Evolutionary conservation across 2,888 invertebrate species (phyloP).

Genomic region (Pherbina coryleti): DNA sequence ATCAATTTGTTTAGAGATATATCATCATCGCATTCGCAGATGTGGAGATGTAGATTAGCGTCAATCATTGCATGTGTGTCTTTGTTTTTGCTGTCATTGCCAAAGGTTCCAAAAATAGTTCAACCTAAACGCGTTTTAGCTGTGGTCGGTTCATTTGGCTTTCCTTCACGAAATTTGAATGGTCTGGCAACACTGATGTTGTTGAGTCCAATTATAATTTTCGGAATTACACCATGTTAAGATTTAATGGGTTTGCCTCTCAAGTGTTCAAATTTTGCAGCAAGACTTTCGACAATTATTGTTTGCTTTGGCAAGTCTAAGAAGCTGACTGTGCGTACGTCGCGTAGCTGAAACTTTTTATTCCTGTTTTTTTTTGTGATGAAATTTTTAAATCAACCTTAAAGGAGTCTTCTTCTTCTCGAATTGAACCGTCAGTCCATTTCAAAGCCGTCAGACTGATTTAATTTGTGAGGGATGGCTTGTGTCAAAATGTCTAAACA

Average conservation of each 20-base stretch:
- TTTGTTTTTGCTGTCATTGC: not conserved
- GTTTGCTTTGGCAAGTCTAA: not conserved
- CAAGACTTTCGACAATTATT: not conserved
- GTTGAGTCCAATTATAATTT: conserved; percentile 42
- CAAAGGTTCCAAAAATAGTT: conserved; percentile 36
- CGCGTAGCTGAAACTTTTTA: not conserved
- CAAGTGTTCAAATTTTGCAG: not conserved
- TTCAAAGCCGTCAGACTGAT: conserved; percentile 38
- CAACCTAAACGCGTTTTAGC: conserved; percentile 37
- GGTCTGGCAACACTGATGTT: not conserved
- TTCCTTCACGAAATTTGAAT: too few species aligned
- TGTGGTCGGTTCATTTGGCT: conserved; percentile 31
- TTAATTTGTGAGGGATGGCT: too few species aligned
- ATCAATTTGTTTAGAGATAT: conserved; percentile 33
- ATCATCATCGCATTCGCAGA: conserved; percentile 37
- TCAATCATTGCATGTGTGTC: not conserved
- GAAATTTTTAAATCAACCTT: not conserved
- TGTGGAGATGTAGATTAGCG: conserved; percentile 23
- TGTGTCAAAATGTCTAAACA: too few species aligned
- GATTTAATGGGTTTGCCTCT: conserved; percentile 34
- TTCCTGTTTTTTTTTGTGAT: not conserved
- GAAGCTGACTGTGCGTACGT: not conserved
- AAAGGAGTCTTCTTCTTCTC: conserved; percentile 27
- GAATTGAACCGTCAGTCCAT: conserved; percentile 40
- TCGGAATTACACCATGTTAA: conserved; percentile 27